Percentiles rank a stretch among this genome's conserved stretches.
These are phyloP conservation scores for Lates calcarifer DNA, from an alignment of 2,113 vertebrate species.

Conservation along the genomic window DNA sequence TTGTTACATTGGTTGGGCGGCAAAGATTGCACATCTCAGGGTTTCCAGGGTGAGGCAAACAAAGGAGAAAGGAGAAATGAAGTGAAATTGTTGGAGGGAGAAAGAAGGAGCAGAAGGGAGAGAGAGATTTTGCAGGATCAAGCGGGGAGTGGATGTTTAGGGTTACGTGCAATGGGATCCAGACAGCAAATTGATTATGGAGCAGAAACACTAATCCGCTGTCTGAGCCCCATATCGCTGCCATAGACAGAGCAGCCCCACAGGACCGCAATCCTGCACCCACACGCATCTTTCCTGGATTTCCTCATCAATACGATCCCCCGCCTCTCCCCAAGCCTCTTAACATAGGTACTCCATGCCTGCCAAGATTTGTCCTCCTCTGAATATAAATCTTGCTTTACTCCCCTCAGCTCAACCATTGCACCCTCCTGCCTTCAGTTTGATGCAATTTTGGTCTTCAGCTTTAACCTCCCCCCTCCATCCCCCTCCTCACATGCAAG, in stretches of 20 bases:
- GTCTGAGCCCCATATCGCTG: constrained; percentile 73
- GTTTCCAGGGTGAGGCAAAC: constrained; percentile 47
- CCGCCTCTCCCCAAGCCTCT: constrained; percentile 37
- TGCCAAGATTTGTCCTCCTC: constrained; percentile 64
- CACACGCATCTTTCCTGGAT: constrained; percentile 65
- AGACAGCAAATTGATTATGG: constrained; percentile 80
- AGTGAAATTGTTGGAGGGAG: not conserved
- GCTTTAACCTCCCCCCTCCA: constrained; percentile 23
- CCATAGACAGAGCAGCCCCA: constrained; percentile 64
- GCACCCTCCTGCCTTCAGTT: constrained; percentile 36
- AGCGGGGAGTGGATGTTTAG: constrained; percentile 64
- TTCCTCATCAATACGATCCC: constrained; percentile 66
- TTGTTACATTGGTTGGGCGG: not conserved
- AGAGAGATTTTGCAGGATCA: constrained; percentile 40
- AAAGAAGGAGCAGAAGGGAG: constrained; percentile 27
- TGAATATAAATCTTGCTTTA: constrained; percentile 63
- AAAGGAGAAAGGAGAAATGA: constrained; percentile 15
- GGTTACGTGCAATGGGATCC: constrained; percentile 64
- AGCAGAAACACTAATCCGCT: constrained; percentile 79
- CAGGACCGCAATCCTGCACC: constrained; percentile 68
- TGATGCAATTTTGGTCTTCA: too few relatives aligned
- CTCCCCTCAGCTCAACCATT: constrained; percentile 34
- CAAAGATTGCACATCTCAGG: constrained; percentile 12
- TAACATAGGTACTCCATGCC: constrained; percentile 63
- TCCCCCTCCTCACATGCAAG: not conserved